phyloP scores from a whole-genome alignment of 1,140 invertebrate species.

The Thaumatotibia leucotreta region DNA sequence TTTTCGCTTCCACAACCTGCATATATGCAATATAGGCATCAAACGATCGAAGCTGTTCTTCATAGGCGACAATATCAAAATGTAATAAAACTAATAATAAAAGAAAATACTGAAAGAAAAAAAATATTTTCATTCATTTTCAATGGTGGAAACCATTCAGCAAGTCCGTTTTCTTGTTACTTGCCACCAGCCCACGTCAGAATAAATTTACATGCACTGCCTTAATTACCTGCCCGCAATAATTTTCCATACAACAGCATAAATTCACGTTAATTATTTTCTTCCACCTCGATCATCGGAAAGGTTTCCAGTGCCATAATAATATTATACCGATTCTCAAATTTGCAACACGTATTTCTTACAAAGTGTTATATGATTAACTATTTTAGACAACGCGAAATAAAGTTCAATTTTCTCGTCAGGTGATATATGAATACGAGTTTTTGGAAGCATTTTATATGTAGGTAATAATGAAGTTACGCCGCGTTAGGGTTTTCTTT shows the following conservation, averaged over 20 bases:
- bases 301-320: not conserved
- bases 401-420: not conserved
- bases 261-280: not conserved
- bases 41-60: too few species aligned
- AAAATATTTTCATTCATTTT: too few species aligned
- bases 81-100: too few species aligned
- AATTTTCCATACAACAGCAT: not conserved
- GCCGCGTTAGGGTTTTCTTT: constrained; percentile 18
- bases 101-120: too few species aligned
- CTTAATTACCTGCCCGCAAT: not conserved
- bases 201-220: not conserved
- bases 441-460: not conserved
- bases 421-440: not conserved
- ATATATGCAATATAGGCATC: too few species aligned
- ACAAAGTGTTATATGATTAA: not conserved
- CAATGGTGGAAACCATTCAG: too few species aligned
- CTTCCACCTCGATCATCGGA: not conserved
- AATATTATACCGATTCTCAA: not conserved
- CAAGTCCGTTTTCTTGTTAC: too few species aligned
- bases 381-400: not conserved
- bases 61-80: too few species aligned
- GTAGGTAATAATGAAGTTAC: constrained; percentile 19
- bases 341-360: not conserved
- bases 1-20: too few species aligned
- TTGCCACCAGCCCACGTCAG: too few species aligned